phyloP scores from a whole-genome alignment of 2,797 vertebrate genomes.

The Sebastes variabilis region DNA sequence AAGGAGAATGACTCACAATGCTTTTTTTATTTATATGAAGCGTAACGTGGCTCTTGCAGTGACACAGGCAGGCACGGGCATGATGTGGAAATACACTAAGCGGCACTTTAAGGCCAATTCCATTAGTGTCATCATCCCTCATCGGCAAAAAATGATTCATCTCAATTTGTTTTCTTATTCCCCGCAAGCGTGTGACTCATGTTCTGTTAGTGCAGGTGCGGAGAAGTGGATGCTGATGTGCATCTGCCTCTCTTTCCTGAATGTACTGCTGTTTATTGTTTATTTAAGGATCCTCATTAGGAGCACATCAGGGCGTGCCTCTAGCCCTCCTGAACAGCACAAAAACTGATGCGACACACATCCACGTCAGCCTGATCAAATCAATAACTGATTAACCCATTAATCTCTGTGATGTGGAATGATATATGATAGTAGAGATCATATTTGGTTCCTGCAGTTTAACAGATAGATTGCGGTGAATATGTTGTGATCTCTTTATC shows the following conservation, averaged over 20 bases:
- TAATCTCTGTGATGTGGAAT: too few relatives aligned
- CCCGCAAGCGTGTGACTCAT: slow-evolving; percentile 65
- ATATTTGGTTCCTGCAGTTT: not conserved
- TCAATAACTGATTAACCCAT: too few relatives aligned
- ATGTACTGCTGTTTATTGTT: not conserved
- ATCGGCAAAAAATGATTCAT: slow-evolving; percentile 59
- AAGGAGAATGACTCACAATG: slow-evolving; percentile 6
- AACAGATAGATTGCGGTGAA: not conserved
- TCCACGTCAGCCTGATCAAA: not conserved
- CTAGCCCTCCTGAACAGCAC: not conserved
- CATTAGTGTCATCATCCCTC: slow-evolving; percentile 67
- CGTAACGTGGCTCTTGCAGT: not conserved
- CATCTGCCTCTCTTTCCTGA: not conserved
- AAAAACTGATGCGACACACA: not conserved
- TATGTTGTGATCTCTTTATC: not conserved
- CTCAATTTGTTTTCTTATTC: slow-evolving; percentile 67
- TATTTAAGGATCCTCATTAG: not conserved
- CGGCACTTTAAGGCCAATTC: slow-evolving; percentile 66
- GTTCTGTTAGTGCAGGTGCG: slow-evolving; percentile 52
- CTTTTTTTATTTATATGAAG: slow-evolving; percentile 1
- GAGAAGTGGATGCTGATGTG: slow-evolving; percentile 24
- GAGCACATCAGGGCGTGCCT: not conserved
- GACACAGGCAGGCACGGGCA: slow-evolving; percentile 28
- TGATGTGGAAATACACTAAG: slow-evolving; percentile 62
- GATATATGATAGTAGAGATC: not conserved